phyloP scores from a whole-genome alignment of 2,113 vertebrate species.

The Myxocyprinus asiaticus region DNA sequence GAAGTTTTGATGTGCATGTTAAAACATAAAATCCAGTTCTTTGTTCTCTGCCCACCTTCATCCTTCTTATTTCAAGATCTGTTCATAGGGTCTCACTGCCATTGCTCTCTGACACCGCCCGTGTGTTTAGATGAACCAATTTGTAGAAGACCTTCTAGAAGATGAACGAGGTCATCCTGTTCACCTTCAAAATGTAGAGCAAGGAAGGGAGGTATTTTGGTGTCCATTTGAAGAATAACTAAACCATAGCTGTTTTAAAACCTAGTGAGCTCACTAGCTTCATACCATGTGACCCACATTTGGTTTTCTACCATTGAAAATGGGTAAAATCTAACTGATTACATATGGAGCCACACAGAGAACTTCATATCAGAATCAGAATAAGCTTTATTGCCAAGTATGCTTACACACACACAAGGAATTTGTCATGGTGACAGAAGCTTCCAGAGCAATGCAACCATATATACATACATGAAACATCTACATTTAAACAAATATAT shows the following conservation, averaged over 20 bases:
- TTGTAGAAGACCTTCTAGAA: not conserved
- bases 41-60: not conserved
- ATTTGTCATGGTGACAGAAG: no score
- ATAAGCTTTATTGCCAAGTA: no score
- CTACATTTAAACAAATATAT: no score
- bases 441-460: no score
- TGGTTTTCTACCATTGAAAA: no score
- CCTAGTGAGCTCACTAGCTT: no score
- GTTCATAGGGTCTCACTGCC: not conserved
- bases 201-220: not conserved
- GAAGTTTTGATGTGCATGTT: conserved; percentile 33
- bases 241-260: not conserved
- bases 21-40: not conserved
- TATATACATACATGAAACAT: no score
- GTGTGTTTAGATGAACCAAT: not conserved
- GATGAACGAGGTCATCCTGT: conserved; percentile 15
- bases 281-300: no score
- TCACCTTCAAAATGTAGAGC: conserved; percentile 31
- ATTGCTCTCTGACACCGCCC: conserved; percentile 4
- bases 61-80: not conserved
- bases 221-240: not conserved
- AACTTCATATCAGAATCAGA: no score
- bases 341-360: no score
- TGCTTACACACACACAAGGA: no score
- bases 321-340: no score